phyloP scores from a whole-genome alignment of 2,113 vertebrate species.

The Xiphophorus hellerii region DNA sequence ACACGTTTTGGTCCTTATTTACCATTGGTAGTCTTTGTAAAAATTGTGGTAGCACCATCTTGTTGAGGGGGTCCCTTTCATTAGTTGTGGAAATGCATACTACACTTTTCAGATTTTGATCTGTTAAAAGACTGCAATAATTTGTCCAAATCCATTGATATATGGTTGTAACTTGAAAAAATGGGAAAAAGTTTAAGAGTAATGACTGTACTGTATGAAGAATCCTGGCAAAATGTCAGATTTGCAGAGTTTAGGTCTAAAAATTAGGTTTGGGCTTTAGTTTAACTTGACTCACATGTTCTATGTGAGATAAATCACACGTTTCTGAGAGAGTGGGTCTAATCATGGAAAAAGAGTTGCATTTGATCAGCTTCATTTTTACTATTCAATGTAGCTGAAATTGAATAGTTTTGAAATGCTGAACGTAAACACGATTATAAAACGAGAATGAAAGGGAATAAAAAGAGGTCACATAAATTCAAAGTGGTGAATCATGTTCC shows the following conservation, averaged over 20 bases:
- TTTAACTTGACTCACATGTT: neutral
- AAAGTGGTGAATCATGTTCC: constrained; percentile 30
- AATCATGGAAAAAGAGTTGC: neutral
- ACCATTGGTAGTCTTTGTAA: too few relatives aligned
- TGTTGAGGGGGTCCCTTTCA: too few relatives aligned
- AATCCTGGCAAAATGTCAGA: too few relatives aligned
- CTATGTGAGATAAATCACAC: neutral
- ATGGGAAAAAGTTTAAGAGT: neutral
- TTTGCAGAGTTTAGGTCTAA: neutral
- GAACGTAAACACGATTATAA: neutral
- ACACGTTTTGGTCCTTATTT: too few relatives aligned
- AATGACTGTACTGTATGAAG: too few relatives aligned
- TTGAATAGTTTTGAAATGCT: neutral
- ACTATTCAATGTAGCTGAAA: neutral
- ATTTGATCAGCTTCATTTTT: neutral
- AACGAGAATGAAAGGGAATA: neutral
- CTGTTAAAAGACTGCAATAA: too few relatives aligned
- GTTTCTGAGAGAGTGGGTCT: neutral
- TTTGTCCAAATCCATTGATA: neutral
- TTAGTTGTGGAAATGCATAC: too few relatives aligned
- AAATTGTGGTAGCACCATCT: too few relatives aligned
- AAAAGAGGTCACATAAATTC: constrained; percentile 12
- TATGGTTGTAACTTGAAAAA: neutral
- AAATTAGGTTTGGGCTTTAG: neutral
- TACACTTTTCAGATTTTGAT: too few relatives aligned